Conservation (phyloP, 2,113 vertebrate species). For the Bucco capensis region DNA sequence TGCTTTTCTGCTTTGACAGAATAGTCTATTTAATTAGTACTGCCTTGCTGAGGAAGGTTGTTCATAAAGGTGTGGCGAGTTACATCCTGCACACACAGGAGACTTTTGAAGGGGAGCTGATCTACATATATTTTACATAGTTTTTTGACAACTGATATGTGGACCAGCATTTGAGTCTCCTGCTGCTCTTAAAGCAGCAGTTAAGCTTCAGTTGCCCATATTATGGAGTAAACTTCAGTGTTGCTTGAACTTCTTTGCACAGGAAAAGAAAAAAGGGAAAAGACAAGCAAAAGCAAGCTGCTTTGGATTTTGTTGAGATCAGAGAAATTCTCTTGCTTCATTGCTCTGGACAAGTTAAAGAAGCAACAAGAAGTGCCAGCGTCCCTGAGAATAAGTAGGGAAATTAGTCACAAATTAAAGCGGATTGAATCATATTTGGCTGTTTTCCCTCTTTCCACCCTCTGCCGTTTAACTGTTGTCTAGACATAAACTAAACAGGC, state of each 20-base stretch:
- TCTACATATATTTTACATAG: background rate
- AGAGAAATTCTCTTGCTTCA: constrained; percentile 29
- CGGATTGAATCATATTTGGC: constrained; percentile 63
- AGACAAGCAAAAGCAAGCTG: constrained; percentile 3
- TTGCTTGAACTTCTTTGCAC: background rate
- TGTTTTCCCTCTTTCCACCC: constrained; percentile 53
- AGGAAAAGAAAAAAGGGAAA: no score
- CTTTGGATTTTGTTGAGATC: constrained; percentile 48
- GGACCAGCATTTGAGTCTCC: background rate
- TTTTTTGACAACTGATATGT: background rate
- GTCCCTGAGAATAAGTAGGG: constrained; percentile 60
- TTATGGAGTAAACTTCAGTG: background rate
- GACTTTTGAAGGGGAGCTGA: background rate
- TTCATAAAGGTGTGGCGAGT: background rate
- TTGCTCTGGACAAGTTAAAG: constrained; percentile 43
- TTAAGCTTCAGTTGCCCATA: background rate
- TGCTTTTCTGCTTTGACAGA: background rate
- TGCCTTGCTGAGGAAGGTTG: background rate
- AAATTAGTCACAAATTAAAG: constrained; percentile 70
- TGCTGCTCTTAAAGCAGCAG: background rate
- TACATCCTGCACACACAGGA: background rate
- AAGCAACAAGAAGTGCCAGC: constrained; percentile 41
- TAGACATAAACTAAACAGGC: constrained; percentile 67
- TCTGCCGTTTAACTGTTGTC: constrained; percentile 54
- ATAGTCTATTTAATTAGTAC: background rate